These are phyloP conservation scores for Rhineura floridana DNA, from an alignment of 2,113 vertebrate genomes.

Conservation along the genomic window DNA sequence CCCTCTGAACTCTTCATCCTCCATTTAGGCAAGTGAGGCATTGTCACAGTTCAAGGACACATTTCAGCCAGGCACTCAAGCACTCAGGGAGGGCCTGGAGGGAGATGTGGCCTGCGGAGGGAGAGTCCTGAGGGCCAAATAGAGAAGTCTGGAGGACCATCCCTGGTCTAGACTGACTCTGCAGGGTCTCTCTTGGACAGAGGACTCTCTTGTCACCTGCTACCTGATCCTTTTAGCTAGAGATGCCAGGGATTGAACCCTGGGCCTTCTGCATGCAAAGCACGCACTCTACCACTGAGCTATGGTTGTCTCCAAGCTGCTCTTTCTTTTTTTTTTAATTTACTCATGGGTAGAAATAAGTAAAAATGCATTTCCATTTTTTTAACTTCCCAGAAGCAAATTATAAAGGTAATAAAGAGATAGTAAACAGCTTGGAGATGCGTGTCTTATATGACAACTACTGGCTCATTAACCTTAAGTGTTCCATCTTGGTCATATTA, in stretches of 20 bases:
- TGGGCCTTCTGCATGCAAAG: too few species aligned
- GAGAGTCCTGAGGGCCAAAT: too few species aligned
- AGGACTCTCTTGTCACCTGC: background rate
- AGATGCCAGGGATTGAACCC: background rate
- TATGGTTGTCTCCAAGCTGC: background rate
- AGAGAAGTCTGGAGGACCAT: too few species aligned
- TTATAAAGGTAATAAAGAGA: constrained; percentile 59
- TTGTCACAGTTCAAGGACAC: too few species aligned
- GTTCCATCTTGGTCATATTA: constrained; percentile 61
- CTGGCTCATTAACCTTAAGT: constrained; percentile 65
- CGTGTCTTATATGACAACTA: constrained; percentile 55
- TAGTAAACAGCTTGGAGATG: constrained; percentile 51
- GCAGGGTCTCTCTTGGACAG: too few species aligned
- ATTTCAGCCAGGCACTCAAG: too few species aligned
- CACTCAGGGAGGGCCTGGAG: too few species aligned
- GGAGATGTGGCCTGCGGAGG: too few species aligned
- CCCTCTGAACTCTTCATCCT: too few species aligned
- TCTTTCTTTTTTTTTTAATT: constrained; percentile 54
- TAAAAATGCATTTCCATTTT: constrained; percentile 28
- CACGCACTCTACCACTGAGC: too few species aligned
- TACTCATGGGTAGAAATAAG: constrained; percentile 49
- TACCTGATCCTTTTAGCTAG: background rate
- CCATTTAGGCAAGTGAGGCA: too few species aligned
- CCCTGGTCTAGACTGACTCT: too few species aligned
- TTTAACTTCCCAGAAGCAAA: constrained; percentile 49